Conservation (phyloP, 2,888 invertebrate genomes). For the Drosophila robusta region DNA sequence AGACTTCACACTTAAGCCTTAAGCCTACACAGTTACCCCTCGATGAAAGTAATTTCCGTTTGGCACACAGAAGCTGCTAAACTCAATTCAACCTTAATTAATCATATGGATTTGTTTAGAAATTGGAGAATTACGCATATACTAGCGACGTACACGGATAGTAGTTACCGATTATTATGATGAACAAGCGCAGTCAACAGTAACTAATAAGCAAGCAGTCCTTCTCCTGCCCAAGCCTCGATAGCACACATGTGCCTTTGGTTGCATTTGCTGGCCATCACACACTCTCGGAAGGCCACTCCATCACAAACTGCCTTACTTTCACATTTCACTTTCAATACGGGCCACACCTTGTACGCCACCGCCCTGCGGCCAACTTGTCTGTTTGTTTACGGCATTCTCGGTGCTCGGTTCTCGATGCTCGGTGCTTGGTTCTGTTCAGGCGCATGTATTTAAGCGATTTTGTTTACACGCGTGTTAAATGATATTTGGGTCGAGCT, state of each 20-base stretch:
- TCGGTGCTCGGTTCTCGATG: neutral
- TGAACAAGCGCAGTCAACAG: slow-evolving; percentile 39
- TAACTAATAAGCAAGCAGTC: slow-evolving; percentile 45
- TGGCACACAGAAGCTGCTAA: neutral
- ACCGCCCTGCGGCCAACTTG: slow-evolving; percentile 25
- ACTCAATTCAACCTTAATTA: slow-evolving; percentile 38
- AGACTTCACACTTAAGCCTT: too few species aligned
- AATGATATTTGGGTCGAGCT: slow-evolving; percentile 57
- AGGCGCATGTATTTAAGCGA: slow-evolving; percentile 49
- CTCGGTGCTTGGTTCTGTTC: slow-evolving; percentile 13
- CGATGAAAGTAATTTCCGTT: slow-evolving; percentile 24
- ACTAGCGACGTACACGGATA: neutral
- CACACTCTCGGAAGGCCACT: neutral
- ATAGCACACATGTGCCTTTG: neutral
- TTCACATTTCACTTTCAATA: slow-evolving; percentile 20
- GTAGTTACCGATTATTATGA: slow-evolving; percentile 21
- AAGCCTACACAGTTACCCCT: neutral
- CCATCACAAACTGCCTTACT: neutral
- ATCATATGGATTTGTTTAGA: slow-evolving; percentile 45
- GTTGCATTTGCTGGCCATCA: slow-evolving; percentile 7
- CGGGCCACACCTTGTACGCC: slow-evolving; percentile 9
- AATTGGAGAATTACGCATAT: slow-evolving; percentile 30
- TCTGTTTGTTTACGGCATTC: slow-evolving; percentile 30
- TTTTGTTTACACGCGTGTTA: slow-evolving; percentile 62
- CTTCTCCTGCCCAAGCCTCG: too few species aligned